A percentile compares a stretch with the other conserved stretches of the same genome.
Conservation (phyloP, 37 sponge, comb jelly and placozoan species). For the Spongia lamella region DNA sequence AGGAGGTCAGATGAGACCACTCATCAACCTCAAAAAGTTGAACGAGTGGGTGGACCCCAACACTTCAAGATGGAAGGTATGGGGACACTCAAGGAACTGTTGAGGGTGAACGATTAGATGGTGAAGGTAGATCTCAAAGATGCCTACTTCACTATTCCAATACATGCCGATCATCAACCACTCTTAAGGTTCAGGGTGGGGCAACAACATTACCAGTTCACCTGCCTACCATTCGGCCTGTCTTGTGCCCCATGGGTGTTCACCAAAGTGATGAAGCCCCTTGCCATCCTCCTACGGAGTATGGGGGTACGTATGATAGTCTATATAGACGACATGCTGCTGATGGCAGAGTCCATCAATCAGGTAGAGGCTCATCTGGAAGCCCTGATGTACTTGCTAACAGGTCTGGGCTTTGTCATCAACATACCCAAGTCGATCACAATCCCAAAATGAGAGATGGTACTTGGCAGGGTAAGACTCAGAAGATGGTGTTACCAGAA, state of each 20-base stretch:
- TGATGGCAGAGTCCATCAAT: slow-evolving; percentile 20
- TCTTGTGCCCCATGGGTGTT: slow-evolving; percentile 28
- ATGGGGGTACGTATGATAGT: too few species aligned
- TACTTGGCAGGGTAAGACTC: too few species aligned
- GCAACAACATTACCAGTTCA: not conserved
- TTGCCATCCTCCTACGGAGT: not conserved
- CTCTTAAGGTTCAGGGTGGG: slow-evolving; percentile 8
- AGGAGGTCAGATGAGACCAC: not conserved
- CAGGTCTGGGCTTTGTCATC: slow-evolving; percentile 3
- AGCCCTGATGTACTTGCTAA: not conserved
- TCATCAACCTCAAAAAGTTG: not conserved
- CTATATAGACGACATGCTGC: too few species aligned
- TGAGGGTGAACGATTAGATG: slow-evolving; percentile 21
- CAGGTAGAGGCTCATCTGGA: not conserved
- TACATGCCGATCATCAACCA: not conserved
- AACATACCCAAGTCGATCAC: not conserved
- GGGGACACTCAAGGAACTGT: slow-evolving; percentile 10
- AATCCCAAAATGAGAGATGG: slow-evolving; percentile 1
- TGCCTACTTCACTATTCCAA: slow-evolving; percentile 17
- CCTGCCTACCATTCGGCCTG: slow-evolving; percentile 13
- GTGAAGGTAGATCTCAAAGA: slow-evolving; percentile 15
- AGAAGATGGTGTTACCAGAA: too few species aligned
- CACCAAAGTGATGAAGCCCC: slow-evolving; percentile 14
- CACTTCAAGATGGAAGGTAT: slow-evolving; percentile 42
- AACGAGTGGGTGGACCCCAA: not conserved